Conservation (phyloP, 2,888 invertebrate species). For the Plutella xylostella region DNA sequence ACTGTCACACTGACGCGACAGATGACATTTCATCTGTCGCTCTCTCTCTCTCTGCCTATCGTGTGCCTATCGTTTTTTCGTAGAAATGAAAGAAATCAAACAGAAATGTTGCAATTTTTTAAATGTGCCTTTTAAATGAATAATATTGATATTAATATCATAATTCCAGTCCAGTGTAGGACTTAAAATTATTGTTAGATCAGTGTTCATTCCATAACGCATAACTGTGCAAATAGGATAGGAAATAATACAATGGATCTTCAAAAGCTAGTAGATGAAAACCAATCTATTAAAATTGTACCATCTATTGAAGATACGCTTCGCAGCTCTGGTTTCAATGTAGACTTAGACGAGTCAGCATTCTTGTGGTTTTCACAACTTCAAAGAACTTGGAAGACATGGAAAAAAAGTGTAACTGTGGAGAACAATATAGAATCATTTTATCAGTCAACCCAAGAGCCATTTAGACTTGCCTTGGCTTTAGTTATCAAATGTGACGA, state of each 20-base stretch:
- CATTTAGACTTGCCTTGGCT: constrained; percentile 69
- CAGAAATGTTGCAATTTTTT: too few relatives aligned
- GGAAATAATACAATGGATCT: constrained; percentile 35
- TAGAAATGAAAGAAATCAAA: too few relatives aligned
- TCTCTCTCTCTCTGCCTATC: too few relatives aligned
- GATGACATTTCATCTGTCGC: too few relatives aligned
- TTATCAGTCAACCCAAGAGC: constrained; percentile 64
- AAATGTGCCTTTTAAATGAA: too few relatives aligned
- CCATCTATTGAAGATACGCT: constrained; percentile 57
- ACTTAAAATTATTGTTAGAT: too few relatives aligned
- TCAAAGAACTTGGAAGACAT: constrained; percentile 50
- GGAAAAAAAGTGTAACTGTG: constrained; percentile 70
- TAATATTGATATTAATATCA: too few relatives aligned
- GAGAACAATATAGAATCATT: constrained; percentile 56
- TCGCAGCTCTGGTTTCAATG: constrained; percentile 42
- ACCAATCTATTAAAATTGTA: constrained; percentile 58
- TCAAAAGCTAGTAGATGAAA: constrained; percentile 35
- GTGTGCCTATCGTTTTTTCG: too few relatives aligned
- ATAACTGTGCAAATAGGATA: too few relatives aligned
- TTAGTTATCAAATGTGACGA: constrained; percentile 73
- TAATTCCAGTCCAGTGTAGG: too few relatives aligned
- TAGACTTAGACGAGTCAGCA: constrained; percentile 47
- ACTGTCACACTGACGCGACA: too few relatives aligned
- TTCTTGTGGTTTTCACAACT: constrained; percentile 51
- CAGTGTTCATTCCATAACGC: too few relatives aligned